Conservation (phyloP, 2,113 vertebrate genomes). For the Aspiorhynchus laticeps region DNA sequence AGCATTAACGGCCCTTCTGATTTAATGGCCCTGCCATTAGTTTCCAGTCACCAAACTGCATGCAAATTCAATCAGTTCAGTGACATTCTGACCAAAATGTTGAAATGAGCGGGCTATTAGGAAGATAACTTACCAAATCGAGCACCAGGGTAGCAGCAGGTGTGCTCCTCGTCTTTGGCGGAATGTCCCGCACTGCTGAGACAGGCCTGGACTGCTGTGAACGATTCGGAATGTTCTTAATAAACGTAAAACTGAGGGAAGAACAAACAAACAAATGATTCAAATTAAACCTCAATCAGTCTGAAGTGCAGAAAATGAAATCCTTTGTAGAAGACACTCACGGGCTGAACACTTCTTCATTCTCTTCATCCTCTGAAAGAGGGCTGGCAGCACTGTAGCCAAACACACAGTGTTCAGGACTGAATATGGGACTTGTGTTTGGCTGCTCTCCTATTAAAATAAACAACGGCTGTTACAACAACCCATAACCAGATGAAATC, state of each 20-base stretch:
- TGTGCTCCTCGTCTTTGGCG: slow-evolving; percentile 73
- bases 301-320: not conserved
- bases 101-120: not conserved
- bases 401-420: slow-evolving; percentile 74
- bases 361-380: slow-evolving; percentile 70
- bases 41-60: not conserved
- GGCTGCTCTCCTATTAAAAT: slow-evolving; percentile 30
- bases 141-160: slow-evolving; percentile 75
- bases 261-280: not conserved
- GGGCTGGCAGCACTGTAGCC: slow-evolving; percentile 69
- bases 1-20: not conserved
- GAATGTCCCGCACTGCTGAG: slow-evolving; percentile 61
- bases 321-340: slow-evolving; percentile 56
- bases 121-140: slow-evolving; percentile 75
- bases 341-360: slow-evolving; percentile 73
- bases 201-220: slow-evolving; percentile 59
- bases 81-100: not conserved
- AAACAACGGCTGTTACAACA: not conserved
- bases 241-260: slow-evolving; percentile 69
- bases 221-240: slow-evolving; percentile 67
- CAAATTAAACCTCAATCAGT: not conserved
- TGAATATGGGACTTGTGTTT: slow-evolving; percentile 61
- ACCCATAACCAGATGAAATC: not conserved
- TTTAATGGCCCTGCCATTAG: not conserved
- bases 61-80: not conserved